phyloP scores from a whole-genome alignment of 2,113 vertebrate species.

The Solenodon paradoxus region DNA sequence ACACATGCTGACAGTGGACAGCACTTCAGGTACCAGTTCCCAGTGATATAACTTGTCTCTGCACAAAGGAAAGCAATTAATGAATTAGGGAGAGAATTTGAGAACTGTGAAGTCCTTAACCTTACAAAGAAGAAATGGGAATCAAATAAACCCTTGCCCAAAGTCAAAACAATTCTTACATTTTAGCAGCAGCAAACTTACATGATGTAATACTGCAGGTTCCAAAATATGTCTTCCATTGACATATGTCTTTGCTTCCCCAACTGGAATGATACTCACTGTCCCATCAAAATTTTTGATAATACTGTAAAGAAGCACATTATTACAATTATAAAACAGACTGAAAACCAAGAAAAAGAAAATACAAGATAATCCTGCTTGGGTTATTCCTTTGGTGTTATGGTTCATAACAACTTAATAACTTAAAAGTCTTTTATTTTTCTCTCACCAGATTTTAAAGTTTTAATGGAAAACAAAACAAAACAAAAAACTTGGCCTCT shows the following conservation, averaged over 20 bases:
- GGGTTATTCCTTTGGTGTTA: not conserved
- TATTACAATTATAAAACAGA: not conserved
- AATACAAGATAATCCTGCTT: not conserved
- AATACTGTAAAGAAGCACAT: conserved; percentile 80
- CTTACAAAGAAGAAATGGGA: not conserved
- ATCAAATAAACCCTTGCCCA: no score
- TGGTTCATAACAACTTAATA: not conserved
- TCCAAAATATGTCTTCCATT: conserved; percentile 90
- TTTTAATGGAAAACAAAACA: no score
- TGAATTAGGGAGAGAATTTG: not conserved
- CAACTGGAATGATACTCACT: conserved; percentile 88
- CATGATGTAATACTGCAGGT: conserved; percentile 90
- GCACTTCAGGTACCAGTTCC: not conserved
- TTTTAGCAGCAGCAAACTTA: conserved; percentile 77
- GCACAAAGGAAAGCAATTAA: not conserved
- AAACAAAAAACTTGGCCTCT: not conserved
- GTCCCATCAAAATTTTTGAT: conserved; percentile 86
- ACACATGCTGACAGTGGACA: not conserved
- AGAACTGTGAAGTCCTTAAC: not conserved
- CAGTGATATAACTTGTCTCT: not conserved
- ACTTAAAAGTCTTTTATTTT: not conserved
- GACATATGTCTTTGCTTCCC: conserved; percentile 91
- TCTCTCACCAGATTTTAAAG: not conserved
- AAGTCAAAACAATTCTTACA: not conserved
- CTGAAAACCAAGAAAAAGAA: not conserved